Base-by-base conservation (phyloP, 2,797 vertebrate species). In the Holocentrus rufus region DNA sequence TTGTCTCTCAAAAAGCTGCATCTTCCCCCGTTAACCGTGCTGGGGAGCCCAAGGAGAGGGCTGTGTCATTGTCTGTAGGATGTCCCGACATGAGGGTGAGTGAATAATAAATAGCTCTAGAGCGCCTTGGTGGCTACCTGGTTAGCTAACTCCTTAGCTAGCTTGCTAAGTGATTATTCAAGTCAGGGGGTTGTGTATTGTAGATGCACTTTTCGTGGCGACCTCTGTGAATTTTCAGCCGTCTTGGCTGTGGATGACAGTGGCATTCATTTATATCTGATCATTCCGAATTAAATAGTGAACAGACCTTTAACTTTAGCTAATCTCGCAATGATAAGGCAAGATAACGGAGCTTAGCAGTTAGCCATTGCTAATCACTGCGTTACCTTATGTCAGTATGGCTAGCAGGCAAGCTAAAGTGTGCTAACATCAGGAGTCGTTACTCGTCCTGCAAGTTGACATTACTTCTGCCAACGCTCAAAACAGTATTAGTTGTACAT, bases 51-150 rank as follows among this genome's bases (percentile, higher is more conserved):
- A 80, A 85, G 90, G 92, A 92, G 82, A 83, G 91, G 93, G 91
- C 92, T 90, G 93, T 78, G 90, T 83, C 82, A 84, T 84, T 88
- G 90, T 88, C 88, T 93, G 89, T 95, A 98, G 96, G 95, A 97
- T 97, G 96, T 97, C 96, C 96, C 95, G 96, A 95, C 96, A 97
- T 96, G 96, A 97, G 95, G 96, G 96, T 97, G 94, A 91, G 94
- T 90, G 74, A 71, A 90, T 71, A 76, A 62, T 73, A 83, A 83
- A 85, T 80, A 74, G 69, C 68, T 83, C 74, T 49, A 66, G 42
- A 67, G 78, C 65, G 81, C 85, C 70, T 34, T 46, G 50, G 39
- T 44, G 36, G 59, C 64, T 50, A 46, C 10, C 31, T n/a, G 67
- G 42, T 68, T 57, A 79, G 59, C 57, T 59, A 57, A 70, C 78